These are phyloP conservation scores for Fulica atra DNA, from an alignment of 2,113 vertebrate genomes.

Conservation along the genomic window DNA sequence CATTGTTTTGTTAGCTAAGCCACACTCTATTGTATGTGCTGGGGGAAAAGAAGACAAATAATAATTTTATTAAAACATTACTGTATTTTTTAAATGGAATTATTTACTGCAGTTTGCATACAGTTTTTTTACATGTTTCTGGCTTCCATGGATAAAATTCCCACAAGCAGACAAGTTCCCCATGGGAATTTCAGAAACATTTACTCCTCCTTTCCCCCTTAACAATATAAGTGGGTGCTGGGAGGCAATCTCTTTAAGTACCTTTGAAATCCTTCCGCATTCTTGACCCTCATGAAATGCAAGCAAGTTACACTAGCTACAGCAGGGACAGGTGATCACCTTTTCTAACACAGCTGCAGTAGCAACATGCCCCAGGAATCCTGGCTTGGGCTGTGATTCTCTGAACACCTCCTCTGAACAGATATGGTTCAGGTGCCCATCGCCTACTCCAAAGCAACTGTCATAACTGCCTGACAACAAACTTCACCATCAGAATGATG, in stretches of 20 bases:
- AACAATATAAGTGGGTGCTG: rapidly evolving
- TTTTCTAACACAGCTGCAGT: neutral
- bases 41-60: neutral
- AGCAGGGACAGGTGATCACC: neutral
- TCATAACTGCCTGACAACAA: neutral
- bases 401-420: neutral
- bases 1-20: neutral
- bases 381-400: neutral
- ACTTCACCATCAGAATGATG: neutral
- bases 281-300: neutral
- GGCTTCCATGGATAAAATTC: neutral
- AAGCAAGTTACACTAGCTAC: neutral
- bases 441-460: neutral
- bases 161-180: neutral
- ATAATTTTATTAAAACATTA: neutral
- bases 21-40: neutral
- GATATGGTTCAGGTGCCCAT: neutral
- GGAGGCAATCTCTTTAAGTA: neutral
- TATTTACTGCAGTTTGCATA: neutral
- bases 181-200: neutral
- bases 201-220: neutral
- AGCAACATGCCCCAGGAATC: neutral
- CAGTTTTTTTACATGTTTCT: neutral
- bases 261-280: neutral
- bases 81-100: neutral